Evolutionary conservation across 2,888 invertebrate genomes (phyloP).

Genomic region (Bellardia bayeri): DNA sequence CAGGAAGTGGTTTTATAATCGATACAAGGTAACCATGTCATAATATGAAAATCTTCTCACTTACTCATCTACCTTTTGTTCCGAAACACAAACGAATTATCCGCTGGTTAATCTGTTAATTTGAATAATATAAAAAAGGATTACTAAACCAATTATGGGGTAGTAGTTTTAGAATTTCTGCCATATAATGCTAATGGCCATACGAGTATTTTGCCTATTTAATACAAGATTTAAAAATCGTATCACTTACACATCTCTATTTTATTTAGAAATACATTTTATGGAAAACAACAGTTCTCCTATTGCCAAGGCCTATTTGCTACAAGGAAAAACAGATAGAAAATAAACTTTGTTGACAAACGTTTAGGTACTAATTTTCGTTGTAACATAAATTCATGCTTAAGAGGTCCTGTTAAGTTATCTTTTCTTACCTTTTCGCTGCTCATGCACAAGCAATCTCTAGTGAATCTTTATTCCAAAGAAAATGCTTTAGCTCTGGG

Average conservation of each 20-base stretch:
- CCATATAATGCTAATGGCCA: too few relatives aligned
- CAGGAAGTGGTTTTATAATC: too few relatives aligned
- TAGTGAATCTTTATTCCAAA: conserved; percentile 49
- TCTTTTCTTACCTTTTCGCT: conserved; percentile 41
- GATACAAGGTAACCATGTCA: too few relatives aligned
- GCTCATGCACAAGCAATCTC: conserved; percentile 34
- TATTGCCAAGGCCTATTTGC: neutral
- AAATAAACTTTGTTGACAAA: conserved; percentile 65
- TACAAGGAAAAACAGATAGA: neutral
- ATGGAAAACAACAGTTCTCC: neutral
- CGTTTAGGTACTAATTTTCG: conserved; percentile 70
- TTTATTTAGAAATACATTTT: neutral
- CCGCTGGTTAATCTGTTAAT: too few relatives aligned
- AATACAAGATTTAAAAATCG: neutral
- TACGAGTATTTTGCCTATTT: too few relatives aligned
- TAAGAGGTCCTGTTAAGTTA: conserved; percentile 53
- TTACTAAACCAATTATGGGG: too few relatives aligned
- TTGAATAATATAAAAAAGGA: too few relatives aligned
- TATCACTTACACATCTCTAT: neutral
- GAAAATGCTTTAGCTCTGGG: conserved; percentile 29
- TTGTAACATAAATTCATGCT: conserved; percentile 58
- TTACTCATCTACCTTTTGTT: too few relatives aligned
- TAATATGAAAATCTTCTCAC: too few relatives aligned
- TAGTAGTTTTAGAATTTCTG: too few relatives aligned
- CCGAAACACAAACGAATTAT: too few relatives aligned